Conservation (phyloP, 2,797 vertebrate genomes). For the Myripristis murdjan region DNA sequence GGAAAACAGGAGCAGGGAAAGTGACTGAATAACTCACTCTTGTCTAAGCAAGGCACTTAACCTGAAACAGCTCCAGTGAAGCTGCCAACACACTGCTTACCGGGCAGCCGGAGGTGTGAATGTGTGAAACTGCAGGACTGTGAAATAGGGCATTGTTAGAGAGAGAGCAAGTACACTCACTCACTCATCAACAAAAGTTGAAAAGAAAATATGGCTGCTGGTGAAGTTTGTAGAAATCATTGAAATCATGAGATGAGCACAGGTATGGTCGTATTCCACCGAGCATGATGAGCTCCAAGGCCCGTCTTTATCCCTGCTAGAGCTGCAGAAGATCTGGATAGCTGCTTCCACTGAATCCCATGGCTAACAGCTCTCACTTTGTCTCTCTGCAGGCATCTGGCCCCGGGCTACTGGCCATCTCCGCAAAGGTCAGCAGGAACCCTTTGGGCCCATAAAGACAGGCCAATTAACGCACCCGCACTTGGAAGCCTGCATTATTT, state of each 20-base stretch:
- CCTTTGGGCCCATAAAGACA: conserved; percentile 78
- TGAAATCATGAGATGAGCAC: conserved; percentile 2
- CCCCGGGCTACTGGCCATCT: conserved; percentile 60
- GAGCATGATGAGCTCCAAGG: conserved; percentile 16
- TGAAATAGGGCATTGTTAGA: too few relatives aligned
- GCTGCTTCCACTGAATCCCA: conserved; percentile 28
- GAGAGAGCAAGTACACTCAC: too few relatives aligned
- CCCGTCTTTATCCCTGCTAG: background rate
- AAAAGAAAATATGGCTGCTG: background rate
- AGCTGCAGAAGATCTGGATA: conserved; percentile 20
- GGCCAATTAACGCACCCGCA: conserved; percentile 84
- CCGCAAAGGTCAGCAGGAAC: conserved; percentile 79
- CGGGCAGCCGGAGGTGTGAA: too few relatives aligned
- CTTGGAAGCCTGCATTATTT: conserved; percentile 82
- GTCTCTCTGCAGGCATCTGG: conserved; percentile 70
- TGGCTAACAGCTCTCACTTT: conserved; percentile 49
- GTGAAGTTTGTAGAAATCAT: background rate
- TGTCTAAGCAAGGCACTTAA: too few relatives aligned
- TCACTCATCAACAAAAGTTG: background rate
- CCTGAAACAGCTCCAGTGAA: too few relatives aligned
- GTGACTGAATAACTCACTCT: too few relatives aligned
- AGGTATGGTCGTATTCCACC: background rate
- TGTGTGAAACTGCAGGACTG: too few relatives aligned
- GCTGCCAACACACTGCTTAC: too few relatives aligned
- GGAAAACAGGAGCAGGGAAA: too few relatives aligned